Base-by-base conservation (phyloP, 2,797 vertebrate genomes). In the Arremon aurantiirostris region DNA sequence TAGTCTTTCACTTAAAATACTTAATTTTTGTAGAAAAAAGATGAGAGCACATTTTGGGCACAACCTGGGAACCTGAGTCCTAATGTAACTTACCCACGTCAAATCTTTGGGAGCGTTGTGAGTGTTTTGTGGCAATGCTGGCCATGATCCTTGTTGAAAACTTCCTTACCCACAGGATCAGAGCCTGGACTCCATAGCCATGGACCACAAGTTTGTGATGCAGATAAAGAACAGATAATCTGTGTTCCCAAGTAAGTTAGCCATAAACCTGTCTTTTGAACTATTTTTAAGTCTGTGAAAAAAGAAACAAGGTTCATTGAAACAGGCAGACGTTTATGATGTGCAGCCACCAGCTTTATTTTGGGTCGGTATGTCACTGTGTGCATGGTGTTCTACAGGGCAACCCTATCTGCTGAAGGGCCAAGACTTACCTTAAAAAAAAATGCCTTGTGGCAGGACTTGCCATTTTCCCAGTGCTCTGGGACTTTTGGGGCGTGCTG, bases 381-480 rank as follows among this genome's bases (percentile, higher is more conserved):
- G 3, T 11, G 12, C 15, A 3, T 3, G 23, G 7, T 9, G 26
- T 9, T 1, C 18, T 26, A 19, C 4, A 7, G 7, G 3, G 19
- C 30, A 4, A 44, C 11, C 9, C 30, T 27, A 23, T 19, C 42
- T 14, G 2, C 4, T 18, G 2, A 13, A 4, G 32, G 18, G 12
- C 12, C 4, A 9, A 23, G 11, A 5, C 11, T 46, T 8, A 11
- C 4, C 7, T n/a, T 13, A 24, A 30, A 8, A 41, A 41, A 32
- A 52, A 66, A 15, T 0, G 4, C 3, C 19, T 20, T 23, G 7
- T 2, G 6, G 4, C 5, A 32, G 19, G 21, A 35, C 8, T 42
- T 4, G 3, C 5, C 3, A 0, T 28, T 50, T 60, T 8, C 41
- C 9, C 16, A 19, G 23, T 1, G 7, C 27, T 19, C 3, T 2